These are phyloP conservation scores for Pteropus alecto DNA, from an alignment of 2,113 vertebrate species.

Conservation along the genomic window DNA sequence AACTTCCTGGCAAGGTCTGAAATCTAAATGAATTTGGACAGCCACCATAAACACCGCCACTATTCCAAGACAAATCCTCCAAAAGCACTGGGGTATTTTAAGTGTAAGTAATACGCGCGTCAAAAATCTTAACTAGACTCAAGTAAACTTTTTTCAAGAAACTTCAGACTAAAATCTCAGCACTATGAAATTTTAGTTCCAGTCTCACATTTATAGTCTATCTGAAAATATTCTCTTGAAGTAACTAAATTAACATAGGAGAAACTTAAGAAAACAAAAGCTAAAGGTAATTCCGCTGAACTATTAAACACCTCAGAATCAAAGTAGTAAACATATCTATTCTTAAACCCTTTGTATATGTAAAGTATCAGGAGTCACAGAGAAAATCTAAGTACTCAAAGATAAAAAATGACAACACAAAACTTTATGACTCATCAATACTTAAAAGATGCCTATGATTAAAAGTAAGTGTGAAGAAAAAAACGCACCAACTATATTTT, in stretches of 20 bases:
- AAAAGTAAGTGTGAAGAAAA: conserved; percentile 24
- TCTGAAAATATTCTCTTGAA: not conserved
- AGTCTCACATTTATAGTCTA: not conserved
- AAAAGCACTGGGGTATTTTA: not conserved
- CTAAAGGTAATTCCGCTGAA: not conserved
- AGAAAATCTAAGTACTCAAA: not conserved
- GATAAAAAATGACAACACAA: conserved; percentile 9
- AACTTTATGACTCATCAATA: conserved; percentile 60
- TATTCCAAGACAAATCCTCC: not conserved
- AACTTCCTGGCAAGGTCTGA: not conserved
- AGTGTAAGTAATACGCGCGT: not conserved
- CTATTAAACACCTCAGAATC: conserved; percentile 11
- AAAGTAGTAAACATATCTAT: not conserved
- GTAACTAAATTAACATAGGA: not conserved
- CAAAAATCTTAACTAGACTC: not conserved
- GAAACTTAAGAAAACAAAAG: not conserved
- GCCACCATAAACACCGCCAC: not conserved
- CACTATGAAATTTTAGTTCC: not conserved
- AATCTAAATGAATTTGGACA: not conserved
- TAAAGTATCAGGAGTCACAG: not conserved
- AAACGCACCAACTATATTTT: not conserved
- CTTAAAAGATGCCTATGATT: not conserved
- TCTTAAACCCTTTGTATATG: not conserved
- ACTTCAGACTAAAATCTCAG: not conserved
- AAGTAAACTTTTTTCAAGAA: not conserved